Base-by-base conservation (phyloP, 2,888 invertebrate species). In the Margaritifera margaritifera region DNA sequence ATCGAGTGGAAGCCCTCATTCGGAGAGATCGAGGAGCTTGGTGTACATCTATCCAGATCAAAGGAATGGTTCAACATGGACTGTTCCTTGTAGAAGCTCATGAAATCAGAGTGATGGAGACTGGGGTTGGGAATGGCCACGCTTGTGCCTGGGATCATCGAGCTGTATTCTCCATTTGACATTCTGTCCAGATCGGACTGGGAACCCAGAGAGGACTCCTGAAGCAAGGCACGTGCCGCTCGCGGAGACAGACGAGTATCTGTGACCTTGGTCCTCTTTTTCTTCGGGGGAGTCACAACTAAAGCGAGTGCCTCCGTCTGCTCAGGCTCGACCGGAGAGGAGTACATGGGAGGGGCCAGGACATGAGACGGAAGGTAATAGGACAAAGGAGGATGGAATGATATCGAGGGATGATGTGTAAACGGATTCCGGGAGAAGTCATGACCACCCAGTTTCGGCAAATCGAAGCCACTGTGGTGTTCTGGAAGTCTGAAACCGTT, bases 101-200 rank as follows among this genome's bases (percentile, higher is more conserved):
- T 72, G 42, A 88, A 77, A 71, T 87, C 86, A 5, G 88, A 85
- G 66, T 88, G 86, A 63, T 97, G 96, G 84, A 98, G 93, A 89
- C 96, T 95, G 71, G 98, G 98, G 91, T 98, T 98, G 72, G 97
- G 96, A 90, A 98, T 97, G 89, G 98, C 97, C 88, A 98, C 97
- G 75, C 96, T 95, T 72, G 97, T 98, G 11, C 97, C 97, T 81
- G 94, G 94, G 91, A 96, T 93, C 92, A 96, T 95, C 69, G 96
- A 94, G 66, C 95, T 95, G 84, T 93, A 93, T 55, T 71, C 72
- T 31, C 74, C 53, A 20, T 74, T 58, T n/a, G 75, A 68, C 22
- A 68, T 69, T 63, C 76, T 72, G 27, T 82, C 82, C 24, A 78
- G 77, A 58, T 85, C 83, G 22, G 71, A 67, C 6, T 72, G 66